Percentiles rank a stretch among this genome's conserved stretches.
phyloP scores from a whole-genome alignment of 64 coral and sea anemone genomes.

The Montipora foliosa region DNA sequence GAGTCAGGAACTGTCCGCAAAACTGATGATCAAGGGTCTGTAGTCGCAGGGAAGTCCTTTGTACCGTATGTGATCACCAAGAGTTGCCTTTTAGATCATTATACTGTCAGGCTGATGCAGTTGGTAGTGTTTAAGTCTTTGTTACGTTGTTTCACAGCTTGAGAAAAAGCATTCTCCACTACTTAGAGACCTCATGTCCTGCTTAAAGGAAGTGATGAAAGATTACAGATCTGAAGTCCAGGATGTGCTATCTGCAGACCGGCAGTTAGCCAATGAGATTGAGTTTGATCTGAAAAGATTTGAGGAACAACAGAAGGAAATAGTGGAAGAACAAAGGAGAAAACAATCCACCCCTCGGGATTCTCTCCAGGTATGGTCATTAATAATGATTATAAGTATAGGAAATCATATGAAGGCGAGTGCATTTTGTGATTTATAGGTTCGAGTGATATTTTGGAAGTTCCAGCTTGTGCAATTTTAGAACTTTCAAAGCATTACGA shows the following conservation, averaged over 20 bases:
- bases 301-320: slow-evolving; percentile 97
- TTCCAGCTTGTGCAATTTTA: too few species aligned
- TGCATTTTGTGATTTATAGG: too few species aligned
- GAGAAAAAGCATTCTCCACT: slow-evolving; percentile 94
- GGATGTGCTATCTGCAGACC: slow-evolving; percentile 95
- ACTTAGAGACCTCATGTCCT: slow-evolving; percentile 90
- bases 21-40: too few species aligned
- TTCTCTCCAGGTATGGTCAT: slow-evolving; percentile 28
- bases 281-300: slow-evolving; percentile 99
- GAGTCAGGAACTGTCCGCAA: too few species aligned
- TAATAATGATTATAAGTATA: background rate
- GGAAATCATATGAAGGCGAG: too few species aligned
- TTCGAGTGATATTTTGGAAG: too few species aligned
- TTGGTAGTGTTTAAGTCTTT: background rate
- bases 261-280: slow-evolving; percentile 96
- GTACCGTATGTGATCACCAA: too few species aligned
- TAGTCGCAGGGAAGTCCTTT: too few species aligned
- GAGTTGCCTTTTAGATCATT: too few species aligned
- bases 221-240: slow-evolving; percentile 97
- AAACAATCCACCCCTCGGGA: slow-evolving; percentile 29
- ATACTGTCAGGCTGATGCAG: too few species aligned
- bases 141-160: slow-evolving; percentile 66
- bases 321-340: slow-evolving; percentile 41
- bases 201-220: slow-evolving; percentile 98
- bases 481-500: too few species aligned